Conservation (phyloP, 2,797 vertebrate species). For the Crax fasciolata region DNA sequence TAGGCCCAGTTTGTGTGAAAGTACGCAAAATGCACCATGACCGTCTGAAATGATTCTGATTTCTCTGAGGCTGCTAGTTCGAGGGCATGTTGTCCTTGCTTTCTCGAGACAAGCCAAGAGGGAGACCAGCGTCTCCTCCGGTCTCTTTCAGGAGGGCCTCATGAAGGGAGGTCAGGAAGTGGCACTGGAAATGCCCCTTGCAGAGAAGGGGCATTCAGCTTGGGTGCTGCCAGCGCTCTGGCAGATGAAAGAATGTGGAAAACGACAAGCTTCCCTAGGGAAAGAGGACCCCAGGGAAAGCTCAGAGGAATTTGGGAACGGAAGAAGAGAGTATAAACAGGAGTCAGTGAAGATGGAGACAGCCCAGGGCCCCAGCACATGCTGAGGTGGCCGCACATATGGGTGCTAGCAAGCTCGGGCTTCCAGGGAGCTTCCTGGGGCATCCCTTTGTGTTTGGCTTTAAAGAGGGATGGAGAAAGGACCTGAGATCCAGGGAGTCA, state of each 20-base stretch:
- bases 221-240: accelerated
- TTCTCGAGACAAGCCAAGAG: accelerated
- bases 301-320: background rate
- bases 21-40: accelerated
- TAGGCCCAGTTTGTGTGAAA: background rate
- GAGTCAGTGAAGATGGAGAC: accelerated
- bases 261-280: accelerated
- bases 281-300: too few relatives aligned
- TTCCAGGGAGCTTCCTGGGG: background rate
- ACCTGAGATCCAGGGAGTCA: background rate
- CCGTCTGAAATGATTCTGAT: accelerated
- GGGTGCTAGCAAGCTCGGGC: background rate
- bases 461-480: background rate
- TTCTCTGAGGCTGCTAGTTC: accelerated
- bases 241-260: background rate
- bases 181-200: accelerated
- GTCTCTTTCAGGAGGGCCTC: accelerated
- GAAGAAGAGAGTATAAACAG: background rate
- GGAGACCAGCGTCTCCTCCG: too few relatives aligned
- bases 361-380: accelerated
- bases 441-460: background rate
- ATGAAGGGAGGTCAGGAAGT: accelerated
- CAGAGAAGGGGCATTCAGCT: too few relatives aligned
- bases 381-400: accelerated
- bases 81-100: background rate